phyloP scores from a whole-genome alignment of 30 jellyfish, hydroid and myxozoan species.

The Nemopilema nomurai region DNA sequence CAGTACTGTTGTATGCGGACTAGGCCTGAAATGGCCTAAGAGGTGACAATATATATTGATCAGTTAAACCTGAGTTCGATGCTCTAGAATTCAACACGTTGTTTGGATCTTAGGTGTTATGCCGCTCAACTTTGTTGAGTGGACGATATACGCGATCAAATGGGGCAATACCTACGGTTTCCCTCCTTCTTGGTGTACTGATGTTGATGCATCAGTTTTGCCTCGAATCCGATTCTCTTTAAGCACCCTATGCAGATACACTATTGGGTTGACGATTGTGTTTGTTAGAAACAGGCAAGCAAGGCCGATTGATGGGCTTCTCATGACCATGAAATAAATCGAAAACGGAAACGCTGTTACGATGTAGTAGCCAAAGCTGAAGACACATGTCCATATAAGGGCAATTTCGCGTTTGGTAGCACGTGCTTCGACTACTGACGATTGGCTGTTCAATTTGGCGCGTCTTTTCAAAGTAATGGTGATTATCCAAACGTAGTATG shows the following conservation, averaged over 20 bases:
- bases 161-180: neutral
- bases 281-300: slow-evolving; percentile 29
- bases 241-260: slow-evolving; percentile 16
- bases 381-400: slow-evolving; percentile 38
- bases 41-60: no score
- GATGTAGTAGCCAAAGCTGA: slow-evolving; percentile 13
- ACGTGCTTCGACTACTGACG: slow-evolving; percentile 1
- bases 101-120: no score
- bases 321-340: neutral
- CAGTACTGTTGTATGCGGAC: no score
- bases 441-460: slow-evolving; percentile 22
- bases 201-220: neutral
- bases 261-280: slow-evolving; percentile 21
- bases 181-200: neutral
- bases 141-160: no score
- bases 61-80: no score
- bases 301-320: neutral
- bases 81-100: no score
- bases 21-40: no score
- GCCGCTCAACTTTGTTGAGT: no score
- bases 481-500: slow-evolving; percentile 33
- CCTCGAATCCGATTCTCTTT: neutral
- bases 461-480: slow-evolving; percentile 8
- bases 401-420: slow-evolving; percentile 50
- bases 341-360: slow-evolving; percentile 40